Evolutionary conservation across 2,888 invertebrate species (phyloP), one percentile per base, ranked within the genome.

Genomic region (Campoplex capitator): DNA sequence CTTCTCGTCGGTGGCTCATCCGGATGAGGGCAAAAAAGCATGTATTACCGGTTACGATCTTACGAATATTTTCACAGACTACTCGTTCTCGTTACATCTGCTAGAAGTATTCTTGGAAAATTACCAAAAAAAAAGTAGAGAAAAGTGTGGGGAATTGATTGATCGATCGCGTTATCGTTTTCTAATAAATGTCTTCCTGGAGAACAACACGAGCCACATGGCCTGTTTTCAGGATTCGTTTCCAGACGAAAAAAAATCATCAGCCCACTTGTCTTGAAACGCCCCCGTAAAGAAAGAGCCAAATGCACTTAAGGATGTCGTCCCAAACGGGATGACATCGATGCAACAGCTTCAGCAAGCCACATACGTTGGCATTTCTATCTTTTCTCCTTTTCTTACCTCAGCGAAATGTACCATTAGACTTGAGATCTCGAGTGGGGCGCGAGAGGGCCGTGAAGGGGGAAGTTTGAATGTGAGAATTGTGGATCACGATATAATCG

Each of bases 401-500:
- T 45, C 80, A 51, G 16, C 68, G 74, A 78, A 84, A 82, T 77
- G 71, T 84, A 77, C 68, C 73, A 45, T 51, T 73, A 86, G 84
- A 81, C 77, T 77, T 68, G 74, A 71, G 68, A 84, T 54, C 84
- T 65, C 38, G 80, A 38, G 45, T 32, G 35, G 16, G 16, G 16
- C 18, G 16, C 18, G 38, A 67, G 42, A 38, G 54, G 8, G 0
- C 51, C 18, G 28, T 3, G 32, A 32, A 2, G 51, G 56, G 13
- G 65, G 13, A 54, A 58, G 42, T 32, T 79, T 51, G 54, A 56
- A 78, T 70, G 78, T 82, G 45, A 73, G 84, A 84, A 84, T 81
- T 74, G 86, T 81, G 71, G 67, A 68, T 70, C 78, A 84, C 82
- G 87, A 87, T 87, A 84, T 84, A 87, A 87, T 87, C 87, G 84